phyloP scores from a whole-genome alignment of 1,140 invertebrate genomes.

The Ooceraea biroi region DNA sequence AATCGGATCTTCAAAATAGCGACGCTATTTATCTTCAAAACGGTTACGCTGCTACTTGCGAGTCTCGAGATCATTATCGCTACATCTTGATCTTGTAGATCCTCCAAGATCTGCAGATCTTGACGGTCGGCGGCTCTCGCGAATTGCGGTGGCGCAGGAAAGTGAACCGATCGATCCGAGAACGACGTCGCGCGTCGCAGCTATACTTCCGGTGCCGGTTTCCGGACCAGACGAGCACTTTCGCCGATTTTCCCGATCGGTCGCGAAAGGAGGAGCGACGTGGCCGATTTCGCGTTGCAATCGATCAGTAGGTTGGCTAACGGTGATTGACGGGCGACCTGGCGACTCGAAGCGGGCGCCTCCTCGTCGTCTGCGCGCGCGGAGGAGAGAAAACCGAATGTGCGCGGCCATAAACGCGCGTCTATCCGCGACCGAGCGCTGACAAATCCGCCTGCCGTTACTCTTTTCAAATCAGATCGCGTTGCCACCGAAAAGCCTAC shows the following conservation, averaged over 20 bases:
- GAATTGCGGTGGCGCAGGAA: constrained; percentile 68
- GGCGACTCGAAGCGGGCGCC: constrained; percentile 42
- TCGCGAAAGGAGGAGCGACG: constrained; percentile 33
- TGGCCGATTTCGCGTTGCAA: constrained; percentile 13
- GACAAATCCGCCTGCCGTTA: constrained; percentile 78
- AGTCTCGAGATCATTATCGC: no score
- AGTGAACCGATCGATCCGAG: constrained; percentile 76
- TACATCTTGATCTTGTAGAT: no score
- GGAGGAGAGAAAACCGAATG: constrained; percentile 45
- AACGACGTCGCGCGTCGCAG: constrained; percentile 41
- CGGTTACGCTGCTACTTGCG: no score
- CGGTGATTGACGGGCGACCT: constrained; percentile 73
- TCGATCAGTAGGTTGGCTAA: constrained; percentile 74
- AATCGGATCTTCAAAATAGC: no score
- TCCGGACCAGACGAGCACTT: constrained; percentile 79
- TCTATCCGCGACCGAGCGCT: not conserved
- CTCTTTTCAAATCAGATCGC: constrained; percentile 75
- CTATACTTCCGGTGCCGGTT: constrained; percentile 64
- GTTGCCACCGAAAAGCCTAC: constrained; percentile 74
- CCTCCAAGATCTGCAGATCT: not conserved
- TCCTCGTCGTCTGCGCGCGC: constrained; percentile 1
- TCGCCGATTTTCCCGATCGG: constrained; percentile 77
- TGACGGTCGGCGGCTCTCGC: not conserved
- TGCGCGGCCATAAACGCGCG: constrained; percentile 37
- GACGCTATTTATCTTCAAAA: no score